Evolutionary conservation across 2,113 vertebrate species (phyloP), one percentile per base, ranked within the genome.

Genomic region (Epinephelus lanceolatus): DNA sequence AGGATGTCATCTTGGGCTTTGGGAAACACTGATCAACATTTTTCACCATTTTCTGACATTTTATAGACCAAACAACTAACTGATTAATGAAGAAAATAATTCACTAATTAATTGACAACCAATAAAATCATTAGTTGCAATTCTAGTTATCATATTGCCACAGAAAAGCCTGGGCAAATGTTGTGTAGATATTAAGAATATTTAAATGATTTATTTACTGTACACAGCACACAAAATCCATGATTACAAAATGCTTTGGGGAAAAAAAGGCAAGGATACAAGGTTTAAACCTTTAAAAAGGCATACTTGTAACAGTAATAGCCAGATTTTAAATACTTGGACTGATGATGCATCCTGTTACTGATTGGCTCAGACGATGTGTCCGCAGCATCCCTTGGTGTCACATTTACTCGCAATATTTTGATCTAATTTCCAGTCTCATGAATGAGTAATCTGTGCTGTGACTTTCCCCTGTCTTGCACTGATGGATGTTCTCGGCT

Each of bases 391-490:
- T 61, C 51, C 15, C 51, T 37, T 18, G 14, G 7, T 62, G 78
- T 76, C 82, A 80, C 55, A 55, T 72, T 61, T 13, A 37, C 53
- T 30, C 7, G 6, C 65, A 68, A 76, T 70, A 61, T 73, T 80
- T 80, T 33, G 63, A 63, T 86, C 69, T 30, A 66, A 82, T 76
- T 79, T 75, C 23, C 52, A 23, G 45, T 52, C 30, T 18, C 18
- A 4, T 27, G 45, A 72, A 15, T 83, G 76, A 88, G 23, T 70
- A 72, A 73, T 73, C n/a, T 76, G 45, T 47, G 2, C 52, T 5
- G 17, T 23, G 30, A 49, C 40, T 14, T 19, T 23, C 14, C 42
- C 47, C 53, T 21, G 53, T 33, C 17, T 67, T 2, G 2, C 40
- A 27, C 45, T 61, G 77, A 66, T 14, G 49, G 67, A 49, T 18